phyloP scores from a whole-genome alignment of 2,797 vertebrate genomes.

The Coccyzus lansbergi region DNA sequence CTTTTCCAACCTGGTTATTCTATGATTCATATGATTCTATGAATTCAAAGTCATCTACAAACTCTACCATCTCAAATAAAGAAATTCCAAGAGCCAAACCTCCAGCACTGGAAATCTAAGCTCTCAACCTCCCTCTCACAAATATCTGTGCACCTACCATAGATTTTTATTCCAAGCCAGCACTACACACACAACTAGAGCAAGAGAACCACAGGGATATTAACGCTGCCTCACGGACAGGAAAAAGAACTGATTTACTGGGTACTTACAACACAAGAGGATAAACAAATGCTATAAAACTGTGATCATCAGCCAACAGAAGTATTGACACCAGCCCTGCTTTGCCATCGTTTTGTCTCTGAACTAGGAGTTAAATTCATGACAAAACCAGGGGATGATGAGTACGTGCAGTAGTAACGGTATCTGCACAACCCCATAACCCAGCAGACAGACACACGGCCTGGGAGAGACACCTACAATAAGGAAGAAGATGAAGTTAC shows the following conservation, averaged over 20 bases:
- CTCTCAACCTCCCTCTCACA: not conserved
- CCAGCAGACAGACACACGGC: not conserved
- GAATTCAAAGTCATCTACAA: not conserved
- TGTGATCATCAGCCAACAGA: not conserved
- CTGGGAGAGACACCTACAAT: not conserved
- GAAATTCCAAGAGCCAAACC: not conserved
- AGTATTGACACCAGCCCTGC: not conserved
- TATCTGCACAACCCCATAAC: not conserved
- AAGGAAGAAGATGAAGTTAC: conserved; percentile 11
- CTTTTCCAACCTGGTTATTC: too few relatives aligned
- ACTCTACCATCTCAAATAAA: not conserved
- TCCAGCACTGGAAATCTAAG: not conserved
- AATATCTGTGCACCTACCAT: not conserved
- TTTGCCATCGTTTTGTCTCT: not conserved
- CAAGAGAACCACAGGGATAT: not conserved
- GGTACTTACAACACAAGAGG: not conserved
- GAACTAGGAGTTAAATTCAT: not conserved
- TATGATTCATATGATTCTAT: too few relatives aligned
- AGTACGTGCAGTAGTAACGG: not conserved
- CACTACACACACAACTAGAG: not conserved
- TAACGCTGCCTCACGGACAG: not conserved
- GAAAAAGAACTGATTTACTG: not conserved
- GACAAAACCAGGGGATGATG: not conserved
- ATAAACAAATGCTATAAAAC: not conserved
- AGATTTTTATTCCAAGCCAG: not conserved